A percentile compares a stretch with the other conserved stretches of the same genome.
Evolutionary conservation across 2,888 invertebrate species (phyloP).

Genomic region (Tetropium fuscum): DNA sequence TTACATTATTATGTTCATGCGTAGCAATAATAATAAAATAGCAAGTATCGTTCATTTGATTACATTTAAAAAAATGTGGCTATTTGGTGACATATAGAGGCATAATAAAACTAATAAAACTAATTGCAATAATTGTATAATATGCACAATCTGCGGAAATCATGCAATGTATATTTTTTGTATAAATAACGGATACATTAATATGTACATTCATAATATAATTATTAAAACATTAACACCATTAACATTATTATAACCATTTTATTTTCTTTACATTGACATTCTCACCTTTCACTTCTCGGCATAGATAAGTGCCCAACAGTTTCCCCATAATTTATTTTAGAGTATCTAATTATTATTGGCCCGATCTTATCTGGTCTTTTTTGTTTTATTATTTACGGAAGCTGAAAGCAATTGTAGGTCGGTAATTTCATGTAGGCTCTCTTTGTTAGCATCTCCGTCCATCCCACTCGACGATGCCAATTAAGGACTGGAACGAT

Average conservation of each 20-base stretch:
- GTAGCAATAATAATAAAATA: no score
- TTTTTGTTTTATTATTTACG: slow-evolving; percentile 17
- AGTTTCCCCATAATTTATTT: slow-evolving; percentile 2
- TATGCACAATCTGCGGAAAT: no score
- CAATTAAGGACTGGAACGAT: slow-evolving; percentile 21
- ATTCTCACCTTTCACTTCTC: background rate
- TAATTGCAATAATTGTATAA: no score
- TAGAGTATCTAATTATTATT: slow-evolving; percentile 2
- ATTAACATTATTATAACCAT: background rate
- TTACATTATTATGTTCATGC: no score
- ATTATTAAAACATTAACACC: no score
- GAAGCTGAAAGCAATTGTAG: slow-evolving; percentile 22
- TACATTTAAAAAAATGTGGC: no score
- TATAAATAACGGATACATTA: no score
- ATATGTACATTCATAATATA: no score
- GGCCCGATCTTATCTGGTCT: slow-evolving; percentile 10
- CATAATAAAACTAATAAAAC: no score
- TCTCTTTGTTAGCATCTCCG: slow-evolving; percentile 10
- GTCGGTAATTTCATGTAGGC: background rate
- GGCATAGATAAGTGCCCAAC: background rate
- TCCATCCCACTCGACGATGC: slow-evolving; percentile 10
- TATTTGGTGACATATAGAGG: no score
- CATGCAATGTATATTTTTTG: no score
- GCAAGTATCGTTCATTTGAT: no score
- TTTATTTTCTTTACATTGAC: background rate